Base-by-base conservation (phyloP, 2,113 vertebrate species). In the Poecile atricapillus region DNA sequence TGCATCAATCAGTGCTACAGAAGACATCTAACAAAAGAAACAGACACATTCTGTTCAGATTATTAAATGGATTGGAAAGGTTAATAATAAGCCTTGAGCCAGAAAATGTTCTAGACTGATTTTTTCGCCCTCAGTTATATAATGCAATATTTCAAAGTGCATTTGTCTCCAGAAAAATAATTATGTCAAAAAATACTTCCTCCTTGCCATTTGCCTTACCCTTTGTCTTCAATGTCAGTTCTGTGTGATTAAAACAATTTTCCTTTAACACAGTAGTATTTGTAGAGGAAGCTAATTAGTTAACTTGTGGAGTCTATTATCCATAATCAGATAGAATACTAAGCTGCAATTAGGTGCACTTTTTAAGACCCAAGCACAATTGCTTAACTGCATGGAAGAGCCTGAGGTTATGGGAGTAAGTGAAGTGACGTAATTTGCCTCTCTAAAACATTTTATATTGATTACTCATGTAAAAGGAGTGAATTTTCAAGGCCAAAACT, bases 281-380 rank as follows among this genome's bases (percentile, higher is more conserved):
- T 77, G 59, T 35, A 84, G 68, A 90, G 55, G 49, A 56, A 56
- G 30, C 15, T n/a, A 76, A 52, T 94, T 90, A 56, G 65, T 83
- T 95, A 74, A 37, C 55, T 77, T 59, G 50, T 63, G 60, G 46
- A 83, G 93, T 70, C 76, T 96, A 4, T 87, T 83, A 63, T 62
- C 50, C 44, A 30, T 65, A 95, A 91, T 89, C 75, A 77, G 47
- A 27, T 58, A 35, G 69, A 84, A 90, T 84, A 89, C 47, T 77
- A 63, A 78, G 16, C 43, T 90, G 71, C 91, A 90, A 73, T 95
- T 86, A 86, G 50, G 62, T 93, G 73, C 30, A 70, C 23, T 59
- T 84, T 74, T 67, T 46, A 70, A 93, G 87, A 67, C 52, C 52
- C 30, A 11, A 83, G 58, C 25, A 30, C 43, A 74, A 23, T 81